These are phyloP conservation scores for Cynopterus brachyotis DNA, from an alignment of 2,113 vertebrate genomes.

Conservation along the genomic window DNA sequence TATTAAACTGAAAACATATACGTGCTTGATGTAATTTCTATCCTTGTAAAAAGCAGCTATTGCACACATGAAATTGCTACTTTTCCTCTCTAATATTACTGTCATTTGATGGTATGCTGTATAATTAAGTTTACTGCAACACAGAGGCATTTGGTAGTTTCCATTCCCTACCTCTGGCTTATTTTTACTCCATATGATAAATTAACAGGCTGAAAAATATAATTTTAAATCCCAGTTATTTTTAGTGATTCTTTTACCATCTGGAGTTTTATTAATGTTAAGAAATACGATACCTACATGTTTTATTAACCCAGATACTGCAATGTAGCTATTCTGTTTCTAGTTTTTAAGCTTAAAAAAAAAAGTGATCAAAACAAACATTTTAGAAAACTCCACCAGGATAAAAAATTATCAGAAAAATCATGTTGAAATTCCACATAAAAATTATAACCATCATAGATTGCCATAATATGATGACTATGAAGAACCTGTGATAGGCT, in stretches of 20 bases:
- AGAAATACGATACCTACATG: not conserved
- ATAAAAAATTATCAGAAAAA: conserved; percentile 5
- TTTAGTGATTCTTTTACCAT: not conserved
- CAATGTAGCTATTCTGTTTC: not conserved
- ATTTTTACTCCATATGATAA: conserved; percentile 71
- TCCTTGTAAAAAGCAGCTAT: conserved; percentile 70
- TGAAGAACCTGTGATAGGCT: not conserved
- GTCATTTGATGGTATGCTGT: conserved; percentile 65
- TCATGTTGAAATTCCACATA: not conserved
- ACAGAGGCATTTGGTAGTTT: conserved; percentile 52
- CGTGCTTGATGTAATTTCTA: conserved; percentile 67
- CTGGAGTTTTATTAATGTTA: conserved; percentile 50
- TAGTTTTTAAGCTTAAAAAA: not conserved
- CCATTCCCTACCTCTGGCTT: conserved; percentile 54
- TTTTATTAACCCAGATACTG: conserved; percentile 19
- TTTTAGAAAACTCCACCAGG: not conserved
- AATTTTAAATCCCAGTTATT: conserved; percentile 63
- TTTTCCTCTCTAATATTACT: conserved; percentile 70
- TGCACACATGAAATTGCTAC: conserved; percentile 70
- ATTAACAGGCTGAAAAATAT: conserved; percentile 64
- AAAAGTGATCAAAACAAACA: not conserved
- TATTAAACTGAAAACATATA: conserved; percentile 56
- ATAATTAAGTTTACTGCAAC: conserved; percentile 77
- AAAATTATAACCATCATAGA: not conserved
- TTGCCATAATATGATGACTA: not conserved